Evolutionary conservation across 2,888 invertebrate species (phyloP), one percentile per base, ranked within the genome.

Genomic region (Colostygia pectinataria): DNA sequence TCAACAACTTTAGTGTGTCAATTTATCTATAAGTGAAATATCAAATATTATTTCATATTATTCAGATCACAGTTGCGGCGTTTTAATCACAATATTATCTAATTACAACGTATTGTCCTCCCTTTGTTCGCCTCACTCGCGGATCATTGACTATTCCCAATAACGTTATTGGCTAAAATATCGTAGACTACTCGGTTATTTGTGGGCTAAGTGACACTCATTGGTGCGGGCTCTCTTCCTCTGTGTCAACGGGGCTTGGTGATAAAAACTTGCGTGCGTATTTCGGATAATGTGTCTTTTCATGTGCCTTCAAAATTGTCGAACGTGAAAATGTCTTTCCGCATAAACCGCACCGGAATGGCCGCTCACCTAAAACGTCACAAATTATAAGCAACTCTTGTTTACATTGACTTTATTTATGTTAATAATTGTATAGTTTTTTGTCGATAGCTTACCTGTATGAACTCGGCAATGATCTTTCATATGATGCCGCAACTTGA

Each of bases 381-480:
- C 4, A 38, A 15, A 38, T 43, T 29, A 43, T 24, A 34, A 13
- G n/a, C n/a, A n/a, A n/a, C n/a, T n/a, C n/a, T 6, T 20, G 2
- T 5, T 20, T 20, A 20, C 6, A 20, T 20, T 15, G 6, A 20
- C 20, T 20, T 20, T 20, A 20, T 20, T 5, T 1, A 6, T 20
- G 5, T 20, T 20, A 20, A 2, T 33, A 7, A 29, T 29, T 29
- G 5, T 15, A 5, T 15, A 33, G 7, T 18, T 33, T 33, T 20
- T 6, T 18, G 10, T 20, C 18, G 0, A 5, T 23, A 23, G 64
- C 92, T 91, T 84, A 93, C 93, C 97, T 66, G 97, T 97, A 83
- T 97, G 97, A 58, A 97, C 97, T 74, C 97, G 94, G 91, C 96
- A 97, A 82, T 97, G 97, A 91, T 97, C 97, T 90, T 97, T 97